Evolutionary conservation across 2,113 vertebrate genomes (phyloP), one percentile per base, ranked within the genome.

Genomic region (Gadus macrocephalus): DNA sequence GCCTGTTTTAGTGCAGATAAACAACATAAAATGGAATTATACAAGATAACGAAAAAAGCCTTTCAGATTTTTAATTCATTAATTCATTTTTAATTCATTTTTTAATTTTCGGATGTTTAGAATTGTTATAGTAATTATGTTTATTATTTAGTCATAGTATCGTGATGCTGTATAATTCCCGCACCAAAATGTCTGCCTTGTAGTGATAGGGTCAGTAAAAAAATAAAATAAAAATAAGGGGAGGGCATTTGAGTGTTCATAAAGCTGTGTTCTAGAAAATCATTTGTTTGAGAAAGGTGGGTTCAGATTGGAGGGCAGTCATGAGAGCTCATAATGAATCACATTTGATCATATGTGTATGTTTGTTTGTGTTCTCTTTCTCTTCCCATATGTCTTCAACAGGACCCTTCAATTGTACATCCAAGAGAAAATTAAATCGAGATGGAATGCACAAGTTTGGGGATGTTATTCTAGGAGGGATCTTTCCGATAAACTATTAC

Each of bases 401-500:
- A 17, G 59, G 31, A 16, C 42, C 35, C 58, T 17, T n/a, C 27
- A 16, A 27, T 25, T 81, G 83, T 65, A 64, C 42, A 55, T 67
- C 73, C 3, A 68, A 62, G 62, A 79, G 75, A 19, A 65, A 68
- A 14, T 87, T 87, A 58, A 28, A 12, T 5, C 72, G 85, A 15
- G 75, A 73, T 35, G 70, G 81, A 12, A 69, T 87, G 70, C 28
- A n/a, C 22, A 65, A 73, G 68, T n/a, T 70, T 17, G 85, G 83
- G 61, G 81, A 83, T 58, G 62, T 87, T 15, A 56, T 85, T 38
- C 62, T 87, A 4, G 85, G 85, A 22, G 83, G 85, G 5, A 42
- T 87, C n/a, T 87, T 87, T 62, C 81, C 80, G 62, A 62, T 87
- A 3, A 79, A 83, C 35, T 67, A 77, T 35, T 68, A 78, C 14